Percentiles rank a stretch among this genome's conserved stretches.
phyloP scores from a whole-genome alignment of 2,888 invertebrate species.

The Leuctra nigra region DNA sequence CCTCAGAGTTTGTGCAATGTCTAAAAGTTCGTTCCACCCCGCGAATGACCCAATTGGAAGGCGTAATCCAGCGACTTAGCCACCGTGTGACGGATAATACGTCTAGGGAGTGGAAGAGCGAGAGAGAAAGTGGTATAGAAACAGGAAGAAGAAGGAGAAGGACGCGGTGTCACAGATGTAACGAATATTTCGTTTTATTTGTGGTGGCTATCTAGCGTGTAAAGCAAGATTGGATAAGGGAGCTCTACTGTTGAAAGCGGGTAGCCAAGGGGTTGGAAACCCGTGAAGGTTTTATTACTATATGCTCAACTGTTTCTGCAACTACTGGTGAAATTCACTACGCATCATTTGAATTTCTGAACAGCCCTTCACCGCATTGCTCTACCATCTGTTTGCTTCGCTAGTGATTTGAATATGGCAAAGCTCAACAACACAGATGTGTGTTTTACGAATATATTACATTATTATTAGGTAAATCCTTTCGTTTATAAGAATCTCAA shows the following conservation, averaged over 20 bases:
- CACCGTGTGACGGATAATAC: too few species aligned
- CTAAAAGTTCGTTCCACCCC: too few species aligned
- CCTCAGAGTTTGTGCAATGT: too few species aligned
- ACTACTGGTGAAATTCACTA: constrained; percentile 10
- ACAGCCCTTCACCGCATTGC: neutral
- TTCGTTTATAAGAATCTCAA: too few species aligned
- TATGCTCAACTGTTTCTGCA: neutral
- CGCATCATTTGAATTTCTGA: constrained; percentile 17
- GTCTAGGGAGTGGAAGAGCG: neutral
- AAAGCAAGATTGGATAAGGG: constrained; percentile 15
- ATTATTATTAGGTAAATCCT: neutral
- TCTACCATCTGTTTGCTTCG: constrained; percentile 4
- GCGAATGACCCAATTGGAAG: too few species aligned
- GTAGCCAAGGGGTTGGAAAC: too few species aligned
- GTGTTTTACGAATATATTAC: constrained; percentile 13
- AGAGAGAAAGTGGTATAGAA: neutral
- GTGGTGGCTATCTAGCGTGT: neutral
- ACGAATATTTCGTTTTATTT: constrained; percentile 9
- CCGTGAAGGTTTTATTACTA: constrained; percentile 1
- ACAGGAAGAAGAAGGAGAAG: neutral
- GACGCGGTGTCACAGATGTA: constrained; percentile 4
- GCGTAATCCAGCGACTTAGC: too few species aligned
- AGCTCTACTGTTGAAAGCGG: too few species aligned
- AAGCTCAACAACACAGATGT: constrained; percentile 18
- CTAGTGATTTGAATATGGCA: constrained; percentile 13